phyloP scores from a whole-genome alignment of 2,888 invertebrate genomes.

The Noctuana brunneofusca region DNA sequence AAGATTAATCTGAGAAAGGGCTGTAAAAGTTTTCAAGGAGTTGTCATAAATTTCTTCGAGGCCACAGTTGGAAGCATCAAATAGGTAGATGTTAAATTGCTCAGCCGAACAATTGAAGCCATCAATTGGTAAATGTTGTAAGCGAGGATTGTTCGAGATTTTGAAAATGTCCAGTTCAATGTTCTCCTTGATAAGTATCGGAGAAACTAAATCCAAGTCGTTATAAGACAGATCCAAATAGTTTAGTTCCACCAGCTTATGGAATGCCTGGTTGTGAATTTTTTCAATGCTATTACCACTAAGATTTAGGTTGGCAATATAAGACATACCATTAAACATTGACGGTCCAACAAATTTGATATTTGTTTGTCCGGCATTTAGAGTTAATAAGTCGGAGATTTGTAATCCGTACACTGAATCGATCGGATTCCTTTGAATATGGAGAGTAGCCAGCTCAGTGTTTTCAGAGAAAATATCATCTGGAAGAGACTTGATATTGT shows the following conservation, averaged over 20 bases:
- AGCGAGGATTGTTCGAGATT: constrained; percentile 86
- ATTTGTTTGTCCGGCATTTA: constrained; percentile 87
- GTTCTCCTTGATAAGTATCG: constrained; percentile 87
- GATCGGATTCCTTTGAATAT: constrained; percentile 87
- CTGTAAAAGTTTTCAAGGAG: constrained; percentile 88
- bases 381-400: constrained; percentile 84
- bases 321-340: constrained; percentile 85
- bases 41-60: constrained; percentile 84
- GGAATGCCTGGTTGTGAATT: constrained; percentile 87
- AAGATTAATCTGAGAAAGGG: constrained; percentile 85
- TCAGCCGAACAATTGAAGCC: constrained; percentile 85
- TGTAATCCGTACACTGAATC: constrained; percentile 84
- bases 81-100: constrained; percentile 85
- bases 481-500: constrained; percentile 85
- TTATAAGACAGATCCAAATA: constrained; percentile 90
- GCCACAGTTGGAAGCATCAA: constrained; percentile 90
- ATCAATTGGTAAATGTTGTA: constrained; percentile 85
- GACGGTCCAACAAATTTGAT: constrained; percentile 85
- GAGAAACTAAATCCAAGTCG: constrained; percentile 85
- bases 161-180: constrained; percentile 86
- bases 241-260: constrained; percentile 85
- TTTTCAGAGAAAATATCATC: constrained; percentile 86
- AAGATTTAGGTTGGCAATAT: constrained; percentile 86
- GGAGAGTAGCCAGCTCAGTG: constrained; percentile 85
- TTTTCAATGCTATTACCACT: constrained; percentile 87